A percentile compares a stretch with the other conserved stretches of the same genome.
Conservation (phyloP, 1,140 invertebrate genomes). For the Reticulitermes speratus region DNA sequence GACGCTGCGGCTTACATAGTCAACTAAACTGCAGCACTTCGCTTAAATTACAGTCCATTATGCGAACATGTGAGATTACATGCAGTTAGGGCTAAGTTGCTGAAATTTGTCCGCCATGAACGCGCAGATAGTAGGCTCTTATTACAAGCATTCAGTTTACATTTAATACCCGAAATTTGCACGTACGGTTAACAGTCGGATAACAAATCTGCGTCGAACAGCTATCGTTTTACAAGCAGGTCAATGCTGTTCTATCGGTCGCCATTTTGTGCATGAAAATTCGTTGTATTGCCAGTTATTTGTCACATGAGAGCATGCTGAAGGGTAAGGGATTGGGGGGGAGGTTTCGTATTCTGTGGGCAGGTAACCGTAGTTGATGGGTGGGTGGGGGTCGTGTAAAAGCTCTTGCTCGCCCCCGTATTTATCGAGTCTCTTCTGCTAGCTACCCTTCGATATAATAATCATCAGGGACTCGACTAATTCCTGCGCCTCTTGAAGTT, state of each 20-base stretch:
- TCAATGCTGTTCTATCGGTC: neutral
- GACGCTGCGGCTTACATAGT: neutral
- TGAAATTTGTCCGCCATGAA: neutral
- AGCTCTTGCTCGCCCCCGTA: neutral
- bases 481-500: neutral
- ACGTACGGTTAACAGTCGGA: neutral
- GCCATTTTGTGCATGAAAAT: neutral
- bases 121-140: neutral
- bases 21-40: neutral
- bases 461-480: constrained; percentile 14
- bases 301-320: constrained; percentile 1
- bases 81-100: neutral
- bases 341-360: too few relatives aligned
- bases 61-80: neutral
- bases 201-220: too few relatives aligned
- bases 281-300: neutral
- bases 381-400: neutral
- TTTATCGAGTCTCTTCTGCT: neutral
- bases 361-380: too few relatives aligned
- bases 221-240: constrained; percentile 11
- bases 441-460: constrained; percentile 1
- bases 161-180: neutral
- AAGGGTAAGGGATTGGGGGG: neutral
- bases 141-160: constrained; percentile 6
- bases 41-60: neutral